A percentile compares a stretch with the other conserved stretches of the same genome.
phyloP scores from a whole-genome alignment of 2,113 vertebrate genomes.

The Gavialis gangeticus region DNA sequence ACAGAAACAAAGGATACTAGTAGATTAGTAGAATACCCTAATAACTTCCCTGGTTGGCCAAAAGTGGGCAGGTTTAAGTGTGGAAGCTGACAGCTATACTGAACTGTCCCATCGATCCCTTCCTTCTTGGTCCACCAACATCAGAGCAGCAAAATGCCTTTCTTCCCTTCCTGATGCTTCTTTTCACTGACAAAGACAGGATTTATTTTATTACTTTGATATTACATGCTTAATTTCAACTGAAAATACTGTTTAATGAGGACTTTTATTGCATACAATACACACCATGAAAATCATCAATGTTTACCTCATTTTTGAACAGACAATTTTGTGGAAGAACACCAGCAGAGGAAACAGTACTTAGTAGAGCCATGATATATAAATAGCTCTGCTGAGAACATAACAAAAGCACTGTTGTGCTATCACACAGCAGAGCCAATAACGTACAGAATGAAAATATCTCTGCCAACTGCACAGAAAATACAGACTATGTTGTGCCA shows the following conservation, averaged over 20 bases:
- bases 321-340: slow-evolving; percentile 51
- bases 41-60: neutral
- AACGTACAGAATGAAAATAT: slow-evolving; percentile 76
- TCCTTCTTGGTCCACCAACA: neutral
- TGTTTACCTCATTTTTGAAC: slow-evolving; percentile 32
- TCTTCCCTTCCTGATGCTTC: neutral
- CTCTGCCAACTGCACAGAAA: slow-evolving; percentile 69
- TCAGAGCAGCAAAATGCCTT: neutral
- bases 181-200: neutral
- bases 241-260: slow-evolving; percentile 31
- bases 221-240: neutral
- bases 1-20: neutral
- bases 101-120: neutral
- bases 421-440: slow-evolving; percentile 74
- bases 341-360: slow-evolving; percentile 54
- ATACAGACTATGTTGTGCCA: slow-evolving; percentile 53
- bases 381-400: slow-evolving; percentile 71
- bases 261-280: slow-evolving; percentile 39
- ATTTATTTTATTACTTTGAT: neutral
- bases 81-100: rapidly evolving
- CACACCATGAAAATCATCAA: slow-evolving; percentile 12
- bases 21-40: neutral
- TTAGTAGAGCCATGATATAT: slow-evolving; percentile 31
- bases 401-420: slow-evolving; percentile 72
- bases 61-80: neutral